Percentiles rank a stretch among this genome's conserved stretches.
phyloP scores from a whole-genome alignment of 2,113 vertebrate species.

The Thermophis baileyi region DNA sequence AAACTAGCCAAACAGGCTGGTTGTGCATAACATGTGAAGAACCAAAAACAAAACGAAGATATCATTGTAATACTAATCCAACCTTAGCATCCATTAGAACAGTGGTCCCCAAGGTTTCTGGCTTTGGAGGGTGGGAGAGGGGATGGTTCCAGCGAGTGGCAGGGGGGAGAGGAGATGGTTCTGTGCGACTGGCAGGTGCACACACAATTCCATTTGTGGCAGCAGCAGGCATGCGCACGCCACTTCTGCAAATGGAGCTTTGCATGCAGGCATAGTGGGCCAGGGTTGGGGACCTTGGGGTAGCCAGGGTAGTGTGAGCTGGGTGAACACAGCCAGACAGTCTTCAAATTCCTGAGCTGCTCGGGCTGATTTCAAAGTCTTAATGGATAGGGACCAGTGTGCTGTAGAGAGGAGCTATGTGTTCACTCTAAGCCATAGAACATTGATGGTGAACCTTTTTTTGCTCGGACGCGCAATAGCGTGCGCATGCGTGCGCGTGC shows the following conservation, averaged over 20 bases:
- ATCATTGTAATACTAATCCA: neutral
- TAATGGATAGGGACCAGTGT: neutral
- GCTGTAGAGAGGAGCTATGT: neutral
- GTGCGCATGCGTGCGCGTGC: no score
- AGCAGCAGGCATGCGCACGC: accelerated
- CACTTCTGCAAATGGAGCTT: neutral
- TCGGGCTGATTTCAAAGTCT: neutral
- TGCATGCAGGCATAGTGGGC: neutral
- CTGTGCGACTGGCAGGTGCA: neutral
- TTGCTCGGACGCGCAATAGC: no score
- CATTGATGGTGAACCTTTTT: no score
- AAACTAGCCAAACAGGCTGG: neutral
- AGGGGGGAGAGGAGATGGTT: neutral
- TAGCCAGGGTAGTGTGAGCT: neutral
- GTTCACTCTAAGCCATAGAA: neutral
- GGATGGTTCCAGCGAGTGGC: neutral
- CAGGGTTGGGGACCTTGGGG: no score
- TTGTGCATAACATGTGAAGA: neutral
- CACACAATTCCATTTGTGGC: neutral
- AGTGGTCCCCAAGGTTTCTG: neutral
- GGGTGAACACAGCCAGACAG: neutral
- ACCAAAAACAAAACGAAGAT: neutral
- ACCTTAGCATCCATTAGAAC: neutral
- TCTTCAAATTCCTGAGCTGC: neutral
- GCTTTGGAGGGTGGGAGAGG: neutral